phyloP scores from a whole-genome alignment of 2,888 invertebrate genomes.

The Ophonus ardosiacus region DNA sequence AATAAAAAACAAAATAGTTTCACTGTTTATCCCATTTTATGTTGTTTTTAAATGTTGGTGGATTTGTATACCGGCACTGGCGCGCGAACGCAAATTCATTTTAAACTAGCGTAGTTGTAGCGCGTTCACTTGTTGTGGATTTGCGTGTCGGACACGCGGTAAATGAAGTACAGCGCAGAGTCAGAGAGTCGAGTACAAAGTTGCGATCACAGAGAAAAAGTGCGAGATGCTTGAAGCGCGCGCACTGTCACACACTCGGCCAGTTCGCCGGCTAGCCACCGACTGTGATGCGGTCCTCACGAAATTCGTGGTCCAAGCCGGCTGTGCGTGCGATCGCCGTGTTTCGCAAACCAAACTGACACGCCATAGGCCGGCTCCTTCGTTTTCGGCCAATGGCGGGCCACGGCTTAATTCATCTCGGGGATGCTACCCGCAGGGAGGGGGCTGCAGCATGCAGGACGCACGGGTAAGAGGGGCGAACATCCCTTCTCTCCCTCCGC shows the following conservation, averaged over 20 bases:
- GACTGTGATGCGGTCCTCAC: slow-evolving; percentile 71
- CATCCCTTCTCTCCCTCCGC: slow-evolving; percentile 24
- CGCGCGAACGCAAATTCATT: slow-evolving; percentile 54
- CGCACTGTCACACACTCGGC: slow-evolving; percentile 40
- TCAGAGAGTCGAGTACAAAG: slow-evolving; percentile 4
- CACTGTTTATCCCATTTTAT: slow-evolving; percentile 72
- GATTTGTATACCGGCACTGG: slow-evolving; percentile 51
- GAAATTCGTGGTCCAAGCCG: slow-evolving; percentile 71
- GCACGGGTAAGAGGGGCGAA: slow-evolving; percentile 57
- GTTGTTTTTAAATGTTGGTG: slow-evolving; percentile 64
- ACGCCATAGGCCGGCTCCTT: slow-evolving; percentile 71
- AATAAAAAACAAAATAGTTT: slow-evolving; percentile 69
- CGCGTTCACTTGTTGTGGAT: slow-evolving; percentile 23
- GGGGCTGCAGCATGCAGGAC: slow-evolving; percentile 75
- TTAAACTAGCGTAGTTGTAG: slow-evolving; percentile 23
- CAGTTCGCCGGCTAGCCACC: slow-evolving; percentile 70
- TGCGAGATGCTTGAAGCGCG: slow-evolving; percentile 23
- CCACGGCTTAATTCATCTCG: slow-evolving; percentile 72
- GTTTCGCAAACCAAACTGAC: slow-evolving; percentile 73
- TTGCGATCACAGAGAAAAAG: slow-evolving; percentile 33
- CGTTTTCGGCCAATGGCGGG: slow-evolving; percentile 73
- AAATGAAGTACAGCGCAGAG: too few species aligned
- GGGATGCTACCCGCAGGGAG: slow-evolving; percentile 69
- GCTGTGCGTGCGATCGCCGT: slow-evolving; percentile 67
- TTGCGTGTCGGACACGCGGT: slow-evolving; percentile 23